Evolutionary conservation across 1,140 invertebrate species (phyloP), one percentile per base, ranked within the genome.

Genomic region (Kradibia gibbosae): DNA sequence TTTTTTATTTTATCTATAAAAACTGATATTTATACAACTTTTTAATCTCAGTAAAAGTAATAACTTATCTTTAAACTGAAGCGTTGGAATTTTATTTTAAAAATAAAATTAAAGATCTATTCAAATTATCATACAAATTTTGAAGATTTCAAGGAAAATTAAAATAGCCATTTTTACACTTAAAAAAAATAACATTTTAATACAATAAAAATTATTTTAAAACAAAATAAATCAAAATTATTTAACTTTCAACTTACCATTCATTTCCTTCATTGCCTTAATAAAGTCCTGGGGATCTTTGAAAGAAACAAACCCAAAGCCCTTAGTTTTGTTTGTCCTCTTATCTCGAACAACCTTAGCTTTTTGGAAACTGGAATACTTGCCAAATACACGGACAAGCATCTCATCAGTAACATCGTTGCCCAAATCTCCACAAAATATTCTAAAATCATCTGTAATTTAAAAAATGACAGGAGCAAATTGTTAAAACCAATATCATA

Each of bases 361-460:
- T 89, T 95, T 96, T 87, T 96, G 93, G 91, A 99, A 99, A 57
- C 98, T 99, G 0, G 96, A 94, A 92, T 97, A 99, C 89, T 98
- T 98, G 85, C 96, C 96, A 87, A 99, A 99, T 1, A 98, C 98
- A 86, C 98, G 88, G 0, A 95, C 95, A 15, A 99, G 91, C 70
- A 98, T 94, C 90, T 99, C 99, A 88, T 99, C 99, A 0, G 98
- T 99, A 1, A 99, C 98, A 91, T 99, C 99, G 90, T 99, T 99
- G 4, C 99, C 99, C 10, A 99, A 92, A 93, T 99, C 99, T 50
- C 99, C 99, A 90, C 98, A 99, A 91, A 99, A 99, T 89, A 99
- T 96, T 83, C 99, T 93, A 90, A 99, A 99, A 92, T 99, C 99
- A 93, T 99, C 97, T 95, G 79, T 10, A 88, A 87, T 84, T n/a